Conservation (phyloP, 37 sponge, comb jelly and placozoan genomes). For the Halichondria panicea region DNA sequence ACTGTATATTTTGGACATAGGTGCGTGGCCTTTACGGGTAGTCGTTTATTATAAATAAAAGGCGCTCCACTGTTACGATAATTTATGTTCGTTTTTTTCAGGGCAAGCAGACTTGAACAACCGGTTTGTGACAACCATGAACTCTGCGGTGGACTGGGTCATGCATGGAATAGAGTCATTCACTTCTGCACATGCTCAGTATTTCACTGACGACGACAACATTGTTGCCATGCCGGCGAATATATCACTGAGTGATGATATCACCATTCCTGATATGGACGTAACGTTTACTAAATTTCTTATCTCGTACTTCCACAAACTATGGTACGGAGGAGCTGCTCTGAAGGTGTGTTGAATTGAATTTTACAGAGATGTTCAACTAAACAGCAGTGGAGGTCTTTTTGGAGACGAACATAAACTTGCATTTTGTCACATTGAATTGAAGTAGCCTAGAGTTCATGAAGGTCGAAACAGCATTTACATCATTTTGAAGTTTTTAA, state of each 20-base stretch:
- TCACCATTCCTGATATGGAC: conserved; percentile 2
- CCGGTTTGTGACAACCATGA: conserved; percentile 32
- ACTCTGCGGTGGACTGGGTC: conserved; percentile 62
- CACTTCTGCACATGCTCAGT: conserved; percentile 49
- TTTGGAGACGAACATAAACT: too few species aligned
- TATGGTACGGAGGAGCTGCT: too few species aligned
- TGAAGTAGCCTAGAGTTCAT: too few species aligned
- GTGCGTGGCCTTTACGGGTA: too few species aligned
- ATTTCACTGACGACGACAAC: conserved; percentile 18
- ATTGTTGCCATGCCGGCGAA: conserved; percentile 8
- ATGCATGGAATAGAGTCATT: conserved; percentile 27
- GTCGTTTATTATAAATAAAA: too few species aligned
- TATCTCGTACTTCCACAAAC: conserved; percentile 54
- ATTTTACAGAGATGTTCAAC: too few species aligned
- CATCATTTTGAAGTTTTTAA: too few species aligned
- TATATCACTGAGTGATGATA: conserved; percentile 9
- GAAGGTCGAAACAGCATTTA: too few species aligned
- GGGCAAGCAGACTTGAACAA: conserved; percentile 51
- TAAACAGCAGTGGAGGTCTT: too few species aligned
- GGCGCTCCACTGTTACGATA: background rate
- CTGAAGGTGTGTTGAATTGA: too few species aligned
- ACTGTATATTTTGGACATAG: background rate
- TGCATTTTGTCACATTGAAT: too few species aligned
- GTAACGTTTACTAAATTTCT: conserved; percentile 48
- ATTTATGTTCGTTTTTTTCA: background rate